These are phyloP conservation scores for Scomber scombrus DNA, from an alignment of 2,113 vertebrate species.

Conservation along the genomic window DNA sequence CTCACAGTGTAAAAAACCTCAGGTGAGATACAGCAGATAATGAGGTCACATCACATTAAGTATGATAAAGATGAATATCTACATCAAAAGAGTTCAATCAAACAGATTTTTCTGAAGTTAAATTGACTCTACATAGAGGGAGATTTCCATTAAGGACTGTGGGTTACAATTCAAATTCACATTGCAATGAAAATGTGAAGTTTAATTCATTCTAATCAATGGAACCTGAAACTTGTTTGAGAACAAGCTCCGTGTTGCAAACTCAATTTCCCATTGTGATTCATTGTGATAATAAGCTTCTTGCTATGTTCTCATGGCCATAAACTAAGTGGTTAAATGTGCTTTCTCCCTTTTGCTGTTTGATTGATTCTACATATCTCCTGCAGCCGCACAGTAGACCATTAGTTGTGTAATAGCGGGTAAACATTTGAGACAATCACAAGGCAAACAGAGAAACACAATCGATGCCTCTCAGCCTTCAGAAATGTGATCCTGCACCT, in stretches of 20 bases:
- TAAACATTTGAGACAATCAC: conserved; percentile 64
- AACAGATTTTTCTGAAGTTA: no score
- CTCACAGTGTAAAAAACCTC: no score
- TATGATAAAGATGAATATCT: no score
- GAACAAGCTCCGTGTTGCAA: not conserved
- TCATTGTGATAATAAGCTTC: not conserved
- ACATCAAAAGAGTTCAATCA: no score
- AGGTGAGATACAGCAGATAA: no score
- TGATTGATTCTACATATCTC: conserved; percentile 49
- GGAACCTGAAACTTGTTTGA: no score
- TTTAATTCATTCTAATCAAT: not conserved
- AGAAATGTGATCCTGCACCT: conserved; percentile 67
- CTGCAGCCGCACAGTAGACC: conserved; percentile 36
- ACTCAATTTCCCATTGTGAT: not conserved
- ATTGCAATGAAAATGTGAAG: not conserved
- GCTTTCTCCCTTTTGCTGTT: conserved; percentile 38
- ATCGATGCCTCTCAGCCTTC: conserved; percentile 63
- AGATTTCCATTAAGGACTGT: no score
- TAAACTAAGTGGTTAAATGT: conserved; percentile 33
- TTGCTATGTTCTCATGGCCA: not conserved
- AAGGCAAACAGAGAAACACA: conserved; percentile 65
- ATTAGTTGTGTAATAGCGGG: conserved; percentile 50
- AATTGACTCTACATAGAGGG: no score
- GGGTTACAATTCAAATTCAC: no score
- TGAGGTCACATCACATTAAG: no score